These are phyloP conservation scores for Andrena dorsata DNA, from an alignment of 2,888 invertebrate species.

Conservation along the genomic window DNA sequence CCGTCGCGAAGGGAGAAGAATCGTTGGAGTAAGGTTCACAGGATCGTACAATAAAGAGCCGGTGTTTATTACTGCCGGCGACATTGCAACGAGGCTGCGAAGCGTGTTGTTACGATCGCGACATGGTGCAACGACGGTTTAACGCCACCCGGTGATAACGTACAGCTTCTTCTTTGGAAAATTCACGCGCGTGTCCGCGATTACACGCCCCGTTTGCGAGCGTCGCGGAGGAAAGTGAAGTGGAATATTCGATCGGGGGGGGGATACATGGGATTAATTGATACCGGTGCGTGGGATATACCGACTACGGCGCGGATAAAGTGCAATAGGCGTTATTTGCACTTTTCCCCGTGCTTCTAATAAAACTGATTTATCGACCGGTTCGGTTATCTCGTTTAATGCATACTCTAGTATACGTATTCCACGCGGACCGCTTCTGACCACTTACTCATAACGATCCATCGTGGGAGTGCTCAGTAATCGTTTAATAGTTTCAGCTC, in stretches of 20 bases:
- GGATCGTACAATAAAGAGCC: slow-evolving; percentile 66
- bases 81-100: slow-evolving; percentile 41
- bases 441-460: background rate
- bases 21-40: slow-evolving; percentile 41
- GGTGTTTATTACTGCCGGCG: slow-evolving; percentile 66
- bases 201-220: slow-evolving; percentile 1
- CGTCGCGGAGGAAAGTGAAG: slow-evolving; percentile 6
- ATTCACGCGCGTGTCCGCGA: slow-evolving; percentile 9
- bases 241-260: slow-evolving; percentile 32
- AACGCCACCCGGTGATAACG: slow-evolving; percentile 30
- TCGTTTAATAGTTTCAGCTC: background rate
- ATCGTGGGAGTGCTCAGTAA: background rate
- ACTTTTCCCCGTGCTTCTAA: slow-evolving; percentile 1
- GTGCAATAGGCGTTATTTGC: slow-evolving; percentile 7
- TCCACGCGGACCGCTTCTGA: background rate
- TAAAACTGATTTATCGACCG: slow-evolving; percentile 14
- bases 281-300: background rate
- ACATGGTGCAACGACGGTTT: slow-evolving; percentile 29
- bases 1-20: slow-evolving; percentile 46
- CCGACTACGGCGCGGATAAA: slow-evolving; percentile 7
- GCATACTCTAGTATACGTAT: background rate
- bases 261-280: slow-evolving; percentile 26
- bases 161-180: slow-evolving; percentile 16
- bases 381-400: slow-evolving; percentile 11
- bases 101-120: slow-evolving; percentile 36